Evolutionary conservation across 2,888 invertebrate genomes (phyloP), one percentile per base, ranked within the genome.

Genomic region (Phyllotreta cruciferae): DNA sequence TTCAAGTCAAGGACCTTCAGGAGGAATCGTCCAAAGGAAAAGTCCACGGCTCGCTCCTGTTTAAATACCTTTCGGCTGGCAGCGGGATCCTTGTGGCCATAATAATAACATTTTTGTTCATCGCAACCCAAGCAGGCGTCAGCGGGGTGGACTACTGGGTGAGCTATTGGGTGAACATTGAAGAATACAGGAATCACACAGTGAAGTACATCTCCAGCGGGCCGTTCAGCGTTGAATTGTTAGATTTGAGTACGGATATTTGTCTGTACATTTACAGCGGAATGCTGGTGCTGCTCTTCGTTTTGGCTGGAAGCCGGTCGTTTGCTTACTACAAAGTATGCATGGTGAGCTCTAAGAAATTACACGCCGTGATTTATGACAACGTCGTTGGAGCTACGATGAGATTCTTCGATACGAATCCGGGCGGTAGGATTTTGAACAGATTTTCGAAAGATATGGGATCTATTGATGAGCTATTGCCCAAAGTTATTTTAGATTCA

Each of bases 71-170:
- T 56, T 60, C 71, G 44, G 76, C 78, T 6, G 79, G 88, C 9
- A 82, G 86, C 1, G 88, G 87, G 9, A 81, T 84, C 69, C 80
- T 79, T 13, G 38, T 14, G n/a, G 60, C 54, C 3, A 5, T 9
- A 6, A 8, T 42, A 1, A 37, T 53, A 2, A 10, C 41, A 6
- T 1, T 56, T 9, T 14, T 56, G 11, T 56, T n/a, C 10, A 0
- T 56, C 13, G 44, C 34, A 37, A 36, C 56, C 9, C 90, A 91
- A 74, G 77, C 82, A 6, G 80, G 86, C 11, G 86, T 88, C 0
- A 89, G 88, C 6, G 85, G 86, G 0, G 84, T 86, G 0, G 92
- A 92, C 73, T 91, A 85, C 72, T 92, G 90, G 84, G 82, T 92
- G 0, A 89, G 90, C 70, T 86, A 85, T 72, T 92, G 91, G 90